Percentiles rank a stretch among this genome's conserved stretches.
Evolutionary conservation across 2,888 invertebrate genomes (phyloP).

Genomic region (Mechanitis mazaeus): DNA sequence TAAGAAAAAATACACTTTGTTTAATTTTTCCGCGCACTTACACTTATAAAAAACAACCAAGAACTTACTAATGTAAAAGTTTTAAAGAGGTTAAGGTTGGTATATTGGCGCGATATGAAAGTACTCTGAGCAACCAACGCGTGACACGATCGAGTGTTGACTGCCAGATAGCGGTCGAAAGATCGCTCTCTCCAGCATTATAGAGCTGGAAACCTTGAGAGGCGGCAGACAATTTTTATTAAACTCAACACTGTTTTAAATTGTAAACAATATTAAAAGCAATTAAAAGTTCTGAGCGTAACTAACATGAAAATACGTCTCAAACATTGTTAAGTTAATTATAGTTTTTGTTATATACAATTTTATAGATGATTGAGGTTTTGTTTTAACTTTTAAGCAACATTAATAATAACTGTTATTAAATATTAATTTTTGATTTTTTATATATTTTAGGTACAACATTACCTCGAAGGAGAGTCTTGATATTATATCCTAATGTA

Average conservation of each 20-base stretch:
- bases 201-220: constrained; percentile 47
- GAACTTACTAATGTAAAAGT: constrained; percentile 1
- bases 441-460: no score
- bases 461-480: no score
- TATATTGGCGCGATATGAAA: constrained; percentile 46
- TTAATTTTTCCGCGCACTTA: background rate
- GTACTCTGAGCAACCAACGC: constrained; percentile 43
- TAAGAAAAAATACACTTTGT: background rate
- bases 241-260: background rate
- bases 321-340: no score
- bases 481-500: no score
- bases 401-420: no score
- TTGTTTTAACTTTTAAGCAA: no score
- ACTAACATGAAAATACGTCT: no score
- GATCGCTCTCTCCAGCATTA: constrained; percentile 59
- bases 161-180: constrained; percentile 46
- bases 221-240: constrained; percentile 32
- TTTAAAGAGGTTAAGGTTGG: constrained; percentile 21
- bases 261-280: background rate
- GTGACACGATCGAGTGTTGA: constrained; percentile 44
- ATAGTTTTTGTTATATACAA: no score
- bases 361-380: no score
- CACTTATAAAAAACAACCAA: constrained; percentile 18
- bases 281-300: constrained; percentile 2
- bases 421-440: no score